A percentile compares a stretch with the other conserved stretches of the same genome.
These are phyloP conservation scores for Clarias pachynema DNA, from an alignment of 2,797 vertebrate species.

Conservation along the genomic window DNA sequence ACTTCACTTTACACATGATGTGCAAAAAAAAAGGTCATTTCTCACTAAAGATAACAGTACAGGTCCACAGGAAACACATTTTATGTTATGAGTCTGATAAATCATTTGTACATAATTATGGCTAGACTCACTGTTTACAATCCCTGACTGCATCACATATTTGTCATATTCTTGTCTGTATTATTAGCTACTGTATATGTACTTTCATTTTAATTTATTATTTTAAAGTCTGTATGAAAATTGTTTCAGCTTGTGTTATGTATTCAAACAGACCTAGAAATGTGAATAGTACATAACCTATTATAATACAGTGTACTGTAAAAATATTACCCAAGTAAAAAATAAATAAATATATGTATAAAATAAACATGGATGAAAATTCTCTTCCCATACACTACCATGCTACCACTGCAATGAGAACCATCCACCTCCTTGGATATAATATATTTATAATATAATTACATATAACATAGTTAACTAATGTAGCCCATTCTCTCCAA, in stretches of 20 bases:
- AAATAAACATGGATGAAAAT: not conserved
- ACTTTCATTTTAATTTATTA: no score
- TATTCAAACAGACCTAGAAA: not conserved
- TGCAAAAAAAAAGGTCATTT: not conserved
- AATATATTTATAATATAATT: no score
- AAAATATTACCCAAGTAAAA: not conserved
- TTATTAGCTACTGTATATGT: not conserved
- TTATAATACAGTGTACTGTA: not conserved
- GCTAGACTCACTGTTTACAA: not conserved
- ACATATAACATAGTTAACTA: no score
- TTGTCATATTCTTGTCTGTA: not conserved
- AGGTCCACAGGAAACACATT: not conserved
- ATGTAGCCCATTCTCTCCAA: not conserved
- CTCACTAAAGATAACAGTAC: not conserved
- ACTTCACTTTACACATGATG: not conserved
- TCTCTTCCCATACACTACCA: not conserved
- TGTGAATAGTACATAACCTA: not conserved
- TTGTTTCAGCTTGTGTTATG: not conserved
- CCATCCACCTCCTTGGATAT: not conserved
- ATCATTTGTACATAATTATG: not conserved
- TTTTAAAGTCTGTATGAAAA: not conserved
- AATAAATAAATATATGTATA: not conserved
- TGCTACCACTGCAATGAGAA: not conserved
- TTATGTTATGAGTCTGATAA: not conserved
- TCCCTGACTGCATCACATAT: not conserved